These are phyloP conservation scores for Phocides pigmalion DNA, from an alignment of 1,140 invertebrate genomes.

Conservation along the genomic window DNA sequence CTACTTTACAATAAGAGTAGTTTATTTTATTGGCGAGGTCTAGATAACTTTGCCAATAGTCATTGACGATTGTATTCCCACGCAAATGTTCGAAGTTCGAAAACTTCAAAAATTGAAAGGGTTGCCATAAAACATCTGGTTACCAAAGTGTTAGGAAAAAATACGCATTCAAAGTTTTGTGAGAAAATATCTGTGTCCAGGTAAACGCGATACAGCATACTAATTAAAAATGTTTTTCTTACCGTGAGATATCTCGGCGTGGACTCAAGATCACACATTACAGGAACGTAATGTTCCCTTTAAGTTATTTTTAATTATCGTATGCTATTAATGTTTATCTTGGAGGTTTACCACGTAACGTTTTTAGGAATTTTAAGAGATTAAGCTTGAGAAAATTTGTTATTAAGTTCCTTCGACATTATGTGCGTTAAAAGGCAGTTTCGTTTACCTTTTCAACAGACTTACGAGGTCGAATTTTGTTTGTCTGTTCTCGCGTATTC, in stretches of 20 bases:
- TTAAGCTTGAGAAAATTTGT: not conserved
- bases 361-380: not conserved
- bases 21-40: not conserved
- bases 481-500: too few species aligned
- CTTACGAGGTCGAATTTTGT: too few species aligned
- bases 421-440: too few species aligned
- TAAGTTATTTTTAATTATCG: constrained; percentile 17
- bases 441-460: too few species aligned
- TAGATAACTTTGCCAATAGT: constrained; percentile 31
- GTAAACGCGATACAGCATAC: constrained; percentile 20
- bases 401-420: too few species aligned
- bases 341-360: not conserved
- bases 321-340: constrained; percentile 4
- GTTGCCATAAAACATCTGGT: constrained; percentile 44
- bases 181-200: constrained; percentile 9
- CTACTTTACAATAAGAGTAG: not conserved
- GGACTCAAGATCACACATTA: constrained; percentile 20
- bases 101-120: constrained; percentile 41
- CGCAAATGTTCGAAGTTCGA: constrained; percentile 45
- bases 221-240: constrained; percentile 16
- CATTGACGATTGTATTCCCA: constrained; percentile 52
- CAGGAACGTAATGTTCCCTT: constrained; percentile 1
- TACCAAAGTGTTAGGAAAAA: constrained; percentile 14
- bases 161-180: not conserved
- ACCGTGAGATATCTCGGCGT: constrained; percentile 15